Evolutionary conservation across 1,140 invertebrate species (phyloP).

Genomic region (Cepaea nemoralis): DNA sequence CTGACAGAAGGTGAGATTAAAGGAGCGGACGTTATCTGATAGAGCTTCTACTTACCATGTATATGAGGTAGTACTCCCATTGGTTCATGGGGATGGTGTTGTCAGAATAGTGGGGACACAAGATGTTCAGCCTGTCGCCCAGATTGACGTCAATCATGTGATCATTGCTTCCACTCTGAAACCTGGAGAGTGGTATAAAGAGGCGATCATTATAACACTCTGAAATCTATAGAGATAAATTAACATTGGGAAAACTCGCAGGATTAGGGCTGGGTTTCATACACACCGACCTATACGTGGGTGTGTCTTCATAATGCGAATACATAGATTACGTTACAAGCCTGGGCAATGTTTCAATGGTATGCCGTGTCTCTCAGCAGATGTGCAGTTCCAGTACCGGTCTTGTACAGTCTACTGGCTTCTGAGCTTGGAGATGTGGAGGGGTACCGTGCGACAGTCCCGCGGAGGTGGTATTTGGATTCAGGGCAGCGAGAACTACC

Average conservation of each 20-base stretch:
- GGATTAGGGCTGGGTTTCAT: background rate
- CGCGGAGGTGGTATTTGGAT: too few relatives aligned
- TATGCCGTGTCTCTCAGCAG: too few relatives aligned
- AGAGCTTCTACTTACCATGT: constrained; percentile 51
- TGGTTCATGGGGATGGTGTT: background rate
- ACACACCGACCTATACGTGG: background rate
- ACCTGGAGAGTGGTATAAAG: constrained; percentile 24
- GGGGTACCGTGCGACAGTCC: too few relatives aligned
- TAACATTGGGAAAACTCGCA: background rate
- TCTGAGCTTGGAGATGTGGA: too few relatives aligned
- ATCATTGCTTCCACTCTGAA: constrained; percentile 28
- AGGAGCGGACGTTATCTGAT: too few relatives aligned
- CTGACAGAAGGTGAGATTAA: too few relatives aligned
- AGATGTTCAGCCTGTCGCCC: constrained; percentile 41
- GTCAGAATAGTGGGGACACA: constrained; percentile 38
- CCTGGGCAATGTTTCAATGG: too few relatives aligned
- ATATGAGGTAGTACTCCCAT: constrained; percentile 45
- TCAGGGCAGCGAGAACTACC: too few relatives aligned
- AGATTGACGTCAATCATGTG: constrained; percentile 42
- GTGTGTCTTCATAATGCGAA: background rate
- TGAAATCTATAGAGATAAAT: background rate
- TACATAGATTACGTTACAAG: background rate
- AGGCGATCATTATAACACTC: background rate
- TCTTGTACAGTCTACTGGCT: too few relatives aligned
- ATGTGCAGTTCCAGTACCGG: too few relatives aligned